Evolutionary conservation across 2,797 vertebrate species (phyloP).

Genomic region (Leuciscus waleckii): DNA sequence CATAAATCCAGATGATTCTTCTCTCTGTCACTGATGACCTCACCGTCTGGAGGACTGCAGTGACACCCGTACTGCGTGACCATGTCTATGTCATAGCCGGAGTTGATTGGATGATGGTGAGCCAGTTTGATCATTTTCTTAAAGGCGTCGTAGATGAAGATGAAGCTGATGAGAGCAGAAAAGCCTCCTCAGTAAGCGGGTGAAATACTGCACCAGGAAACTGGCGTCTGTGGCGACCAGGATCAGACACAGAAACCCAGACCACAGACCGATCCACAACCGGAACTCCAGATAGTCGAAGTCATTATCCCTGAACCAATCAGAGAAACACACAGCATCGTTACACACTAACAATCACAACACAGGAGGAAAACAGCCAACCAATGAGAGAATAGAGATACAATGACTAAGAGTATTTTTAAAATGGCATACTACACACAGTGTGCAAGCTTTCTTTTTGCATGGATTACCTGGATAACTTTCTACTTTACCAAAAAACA

Average conservation of each 20-base stretch:
- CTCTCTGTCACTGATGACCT: not conserved
- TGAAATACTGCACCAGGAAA: conserved; percentile 97
- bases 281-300: conserved; percentile 97
- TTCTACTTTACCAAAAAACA: not conserved
- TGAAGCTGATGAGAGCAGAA: conserved; percentile 97
- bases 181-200: conserved; percentile 97
- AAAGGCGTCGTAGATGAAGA: conserved; percentile 98
- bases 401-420: not conserved
- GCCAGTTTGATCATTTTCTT: conserved; percentile 98
- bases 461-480: not conserved
- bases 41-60: conserved; percentile 77
- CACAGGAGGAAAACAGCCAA: not conserved
- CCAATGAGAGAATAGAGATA: not conserved
- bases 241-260: conserved; percentile 87
- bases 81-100: conserved; percentile 79
- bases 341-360: not conserved
- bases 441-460: not conserved
- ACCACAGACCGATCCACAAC: conserved; percentile 98
- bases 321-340: not conserved
- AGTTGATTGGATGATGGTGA: conserved; percentile 89
- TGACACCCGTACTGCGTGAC: conserved; percentile 86
- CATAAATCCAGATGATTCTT: not conserved
- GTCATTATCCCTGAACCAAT: conserved; percentile 83
- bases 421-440: not conserved
- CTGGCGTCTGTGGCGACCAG: conserved; percentile 96